phyloP scores from a whole-genome alignment of 2,113 vertebrate genomes.

The Orthochromis malagaraziensis region DNA sequence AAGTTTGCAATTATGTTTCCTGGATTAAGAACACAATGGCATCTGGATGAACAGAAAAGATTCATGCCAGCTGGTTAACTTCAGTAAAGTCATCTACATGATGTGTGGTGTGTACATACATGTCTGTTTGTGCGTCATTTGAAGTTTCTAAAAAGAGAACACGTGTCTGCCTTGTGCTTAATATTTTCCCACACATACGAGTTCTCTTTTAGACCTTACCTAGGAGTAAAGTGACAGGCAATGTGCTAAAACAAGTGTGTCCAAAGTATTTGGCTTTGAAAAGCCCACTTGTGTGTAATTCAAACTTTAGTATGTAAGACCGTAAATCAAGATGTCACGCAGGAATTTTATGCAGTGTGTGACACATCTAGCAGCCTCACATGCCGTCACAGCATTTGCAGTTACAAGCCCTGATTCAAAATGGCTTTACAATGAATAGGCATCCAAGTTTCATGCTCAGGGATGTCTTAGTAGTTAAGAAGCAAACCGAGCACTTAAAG shows the following conservation, averaged over 20 bases:
- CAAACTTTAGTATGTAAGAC: not conserved
- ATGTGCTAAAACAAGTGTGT: not conserved
- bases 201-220: not conserved
- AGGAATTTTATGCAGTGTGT: not conserved
- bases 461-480: not conserved
- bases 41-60: constrained; percentile 19
- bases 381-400: not conserved
- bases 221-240: not conserved
- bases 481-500: constrained; percentile 19
- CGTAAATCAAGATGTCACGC: not conserved
- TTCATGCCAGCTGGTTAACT: not conserved
- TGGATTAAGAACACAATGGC: constrained; percentile 61
- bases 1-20: constrained; percentile 61
- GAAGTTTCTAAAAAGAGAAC: not conserved
- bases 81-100: not conserved
- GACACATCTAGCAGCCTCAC: not conserved
- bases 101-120: not conserved
- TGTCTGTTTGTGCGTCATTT: not conserved
- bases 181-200: not conserved
- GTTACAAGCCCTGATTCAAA: not conserved
- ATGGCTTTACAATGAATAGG: not conserved
- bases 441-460: not conserved
- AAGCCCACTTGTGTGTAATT: constrained; percentile 1
- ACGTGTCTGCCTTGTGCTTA: not conserved
- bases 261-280: not conserved